A percentile compares a stretch with the other conserved stretches of the same genome.
Evolutionary conservation across 2,113 vertebrate genomes (phyloP).

Genomic region (Cyanoliseus patagonus): DNA sequence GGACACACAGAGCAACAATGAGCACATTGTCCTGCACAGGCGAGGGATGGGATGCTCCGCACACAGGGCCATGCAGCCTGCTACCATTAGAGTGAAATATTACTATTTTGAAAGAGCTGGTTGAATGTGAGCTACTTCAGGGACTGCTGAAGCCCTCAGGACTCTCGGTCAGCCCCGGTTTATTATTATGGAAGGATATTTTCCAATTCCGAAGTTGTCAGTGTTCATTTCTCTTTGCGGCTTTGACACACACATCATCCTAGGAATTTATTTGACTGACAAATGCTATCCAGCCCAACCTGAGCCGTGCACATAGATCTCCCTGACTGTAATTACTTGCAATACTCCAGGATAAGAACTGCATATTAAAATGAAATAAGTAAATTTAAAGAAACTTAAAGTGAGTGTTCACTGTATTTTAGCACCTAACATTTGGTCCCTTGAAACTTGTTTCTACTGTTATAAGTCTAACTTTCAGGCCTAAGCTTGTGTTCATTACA

Average conservation of each 20-base stretch:
- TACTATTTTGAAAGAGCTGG: not conserved
- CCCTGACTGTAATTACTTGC: not conserved
- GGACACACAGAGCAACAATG: not conserved
- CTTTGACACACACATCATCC: not conserved
- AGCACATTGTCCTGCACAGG: not conserved
- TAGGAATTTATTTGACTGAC: not conserved
- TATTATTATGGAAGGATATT: not conserved
- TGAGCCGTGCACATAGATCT: not conserved
- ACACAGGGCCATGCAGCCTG: rapidly evolving
- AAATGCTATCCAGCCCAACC: not conserved
- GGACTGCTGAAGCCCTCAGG: not conserved
- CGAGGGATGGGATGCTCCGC: not conserved
- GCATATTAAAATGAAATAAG: not conserved
- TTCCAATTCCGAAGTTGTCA: not conserved
- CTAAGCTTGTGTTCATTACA: not conserved
- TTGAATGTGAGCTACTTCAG: not conserved
- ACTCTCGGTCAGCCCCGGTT: not conserved
- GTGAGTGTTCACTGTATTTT: rapidly evolving
- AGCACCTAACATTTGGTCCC: not conserved
- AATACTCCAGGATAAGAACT: not conserved
- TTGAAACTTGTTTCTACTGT: not conserved
- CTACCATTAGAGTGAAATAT: not conserved
- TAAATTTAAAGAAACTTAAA: not conserved
- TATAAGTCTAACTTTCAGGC: not conserved
- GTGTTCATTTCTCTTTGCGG: not conserved